Conservation (phyloP, 2,888 invertebrate species). For the Rosalia funebris region DNA sequence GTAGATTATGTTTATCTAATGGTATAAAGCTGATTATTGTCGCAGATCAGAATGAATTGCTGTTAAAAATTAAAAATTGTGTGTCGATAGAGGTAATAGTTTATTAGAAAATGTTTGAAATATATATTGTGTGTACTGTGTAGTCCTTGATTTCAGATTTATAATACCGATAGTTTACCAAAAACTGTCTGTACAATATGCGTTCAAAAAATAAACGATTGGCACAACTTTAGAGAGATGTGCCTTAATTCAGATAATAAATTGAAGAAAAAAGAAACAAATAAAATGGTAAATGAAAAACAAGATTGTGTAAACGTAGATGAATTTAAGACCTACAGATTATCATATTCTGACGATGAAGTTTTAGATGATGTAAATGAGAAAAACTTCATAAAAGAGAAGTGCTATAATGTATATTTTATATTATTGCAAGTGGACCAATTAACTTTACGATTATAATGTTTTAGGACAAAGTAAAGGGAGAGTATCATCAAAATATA, state of each 20-base stretch:
- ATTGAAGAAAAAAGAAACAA: conserved; percentile 26
- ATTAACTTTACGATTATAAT: neutral
- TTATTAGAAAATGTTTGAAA: neutral
- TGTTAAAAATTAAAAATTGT: conserved; percentile 50
- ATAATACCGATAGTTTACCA: conserved; percentile 44
- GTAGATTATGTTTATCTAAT: conserved; percentile 54
- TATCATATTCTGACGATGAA: neutral
- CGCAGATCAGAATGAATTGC: conserved; percentile 46
- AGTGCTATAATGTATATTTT: conserved; percentile 2
- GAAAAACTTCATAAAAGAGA: neutral
- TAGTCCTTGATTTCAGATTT: conserved; percentile 40
- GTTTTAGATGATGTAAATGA: neutral
- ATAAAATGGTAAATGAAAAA: conserved; percentile 26
- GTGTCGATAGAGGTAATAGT: conserved; percentile 52
- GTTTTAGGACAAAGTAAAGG: neutral
- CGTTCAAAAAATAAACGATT: conserved; percentile 49
- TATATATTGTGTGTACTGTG: neutral
- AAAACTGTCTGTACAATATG: conserved; percentile 48
- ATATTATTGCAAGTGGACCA: neutral
- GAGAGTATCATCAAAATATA: conserved; percentile 19
- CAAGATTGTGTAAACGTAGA: neutral
- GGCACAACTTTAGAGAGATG: conserved; percentile 49
- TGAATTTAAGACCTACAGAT: neutral
- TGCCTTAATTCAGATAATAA: conserved; percentile 51
- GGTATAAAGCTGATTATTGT: conserved; percentile 41